These are phyloP conservation scores for Syrmaticus mikado DNA, from an alignment of 2,113 vertebrate genomes.

Conservation along the genomic window DNA sequence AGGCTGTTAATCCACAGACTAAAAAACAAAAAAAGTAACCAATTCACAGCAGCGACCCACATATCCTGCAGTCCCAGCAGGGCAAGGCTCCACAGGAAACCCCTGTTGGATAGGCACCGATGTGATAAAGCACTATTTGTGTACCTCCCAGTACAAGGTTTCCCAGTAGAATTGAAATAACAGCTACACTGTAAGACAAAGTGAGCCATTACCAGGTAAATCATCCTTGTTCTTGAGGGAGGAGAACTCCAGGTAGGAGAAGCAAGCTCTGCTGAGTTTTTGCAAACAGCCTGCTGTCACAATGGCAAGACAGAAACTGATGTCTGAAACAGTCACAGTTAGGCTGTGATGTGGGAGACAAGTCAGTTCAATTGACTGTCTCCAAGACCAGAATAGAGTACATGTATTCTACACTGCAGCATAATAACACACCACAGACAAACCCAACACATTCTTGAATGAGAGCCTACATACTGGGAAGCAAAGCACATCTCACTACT, in stretches of 20 bases:
- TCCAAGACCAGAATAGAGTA: rapidly evolving
- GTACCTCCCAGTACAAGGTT: background rate
- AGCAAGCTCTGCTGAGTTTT: background rate
- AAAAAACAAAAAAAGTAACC: background rate
- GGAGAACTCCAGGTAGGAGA: background rate
- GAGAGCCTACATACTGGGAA: rapidly evolving
- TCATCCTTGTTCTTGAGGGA: background rate
- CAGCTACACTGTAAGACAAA: background rate
- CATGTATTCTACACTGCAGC: rapidly evolving
- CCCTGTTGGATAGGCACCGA: background rate
- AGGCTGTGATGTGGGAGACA: background rate
- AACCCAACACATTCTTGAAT: too few species aligned
- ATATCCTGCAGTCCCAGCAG: background rate
- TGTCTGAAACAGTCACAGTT: rapidly evolving
- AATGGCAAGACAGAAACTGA: background rate
- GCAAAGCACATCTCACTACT: background rate
- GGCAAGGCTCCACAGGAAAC: background rate
- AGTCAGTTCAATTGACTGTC: rapidly evolving
- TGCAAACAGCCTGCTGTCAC: background rate
- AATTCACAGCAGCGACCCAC: background rate
- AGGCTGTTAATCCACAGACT: background rate
- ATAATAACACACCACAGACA: rapidly evolving
- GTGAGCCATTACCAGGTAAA: background rate
- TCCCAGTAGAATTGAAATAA: background rate
- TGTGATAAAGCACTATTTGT: rapidly evolving